Base-by-base conservation (phyloP, 2,797 vertebrate genomes). In the Nyctalus aviator region DNA sequence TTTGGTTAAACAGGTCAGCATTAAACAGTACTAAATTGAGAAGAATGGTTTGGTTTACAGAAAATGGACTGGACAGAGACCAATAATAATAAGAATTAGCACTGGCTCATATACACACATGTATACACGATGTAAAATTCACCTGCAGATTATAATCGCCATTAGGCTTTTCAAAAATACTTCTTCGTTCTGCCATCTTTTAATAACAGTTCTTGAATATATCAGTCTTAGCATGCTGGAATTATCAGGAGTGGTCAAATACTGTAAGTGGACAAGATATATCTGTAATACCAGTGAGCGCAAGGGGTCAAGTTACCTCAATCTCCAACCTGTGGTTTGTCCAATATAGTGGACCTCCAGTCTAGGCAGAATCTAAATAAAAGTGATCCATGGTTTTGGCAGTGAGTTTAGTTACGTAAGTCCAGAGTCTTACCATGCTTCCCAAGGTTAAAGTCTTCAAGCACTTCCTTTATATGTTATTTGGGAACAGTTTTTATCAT, bases 171-270 rank as follows among this genome's bases (percentile, higher is more conserved):
- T 85, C 37, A 91, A 14, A 14, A 92, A 76, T 25, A 30, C 9
- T 83, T 50, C 75, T 76, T 84, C 30, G 71, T 83, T 68, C 35
- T 90, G 86, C 83, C 20, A 44, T 85, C 44, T 91, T 84, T 83
- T 84, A 66, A 73, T 46, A 77, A 77, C 12, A 91, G 66, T 46
- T 41, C 81, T 88, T 87, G 50, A 77, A 12, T 13, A 27, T 21
- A 55, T 13, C 50, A 37, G 50, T 62, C 23, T 81, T 53, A 44
- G 27, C 77, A 32, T 57, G 59, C 73, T 84, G 9, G 44, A 71
- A 55, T 75, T 62, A 44, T 32, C 79, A 44, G 72, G 53, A 68
- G 32, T 72, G 21, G 6, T 48, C 79, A 93, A 46, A 69, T 84
- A 62, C 59, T 14, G 5, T 62, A 90, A 87, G 53, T 69, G 73